Evolutionary conservation across 2,113 vertebrate genomes (phyloP).

Genomic region (Takifugu bimaculatus): DNA sequence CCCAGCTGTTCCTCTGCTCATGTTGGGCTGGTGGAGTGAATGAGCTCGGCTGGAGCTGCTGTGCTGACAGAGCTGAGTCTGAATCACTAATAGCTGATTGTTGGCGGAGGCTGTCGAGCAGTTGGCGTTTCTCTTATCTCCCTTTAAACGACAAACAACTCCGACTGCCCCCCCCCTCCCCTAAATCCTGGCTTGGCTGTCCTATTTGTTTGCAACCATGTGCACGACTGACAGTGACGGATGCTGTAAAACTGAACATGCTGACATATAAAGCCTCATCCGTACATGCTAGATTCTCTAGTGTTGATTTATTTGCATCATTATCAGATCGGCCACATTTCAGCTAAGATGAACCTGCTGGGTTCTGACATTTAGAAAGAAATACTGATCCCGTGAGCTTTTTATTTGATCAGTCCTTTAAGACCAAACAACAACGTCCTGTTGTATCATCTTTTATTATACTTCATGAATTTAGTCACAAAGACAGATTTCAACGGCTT

Average conservation of each 20-base stretch:
- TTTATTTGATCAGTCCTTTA: no score
- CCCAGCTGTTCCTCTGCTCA: constrained; percentile 48
- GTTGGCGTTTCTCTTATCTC: constrained; percentile 52
- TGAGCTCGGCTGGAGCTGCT: constrained; percentile 29
- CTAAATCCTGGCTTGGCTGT: constrained; percentile 1
- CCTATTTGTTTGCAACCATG: constrained; percentile 9
- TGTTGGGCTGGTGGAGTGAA: constrained; percentile 39
- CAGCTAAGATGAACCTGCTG: no score
- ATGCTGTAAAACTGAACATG: constrained; percentile 41
- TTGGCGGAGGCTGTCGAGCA: constrained; percentile 46
- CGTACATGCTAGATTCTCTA: not conserved
- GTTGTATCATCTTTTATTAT: no score
- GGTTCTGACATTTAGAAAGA: no score
- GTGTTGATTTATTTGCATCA: no score
- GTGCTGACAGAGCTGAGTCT: constrained; percentile 38
- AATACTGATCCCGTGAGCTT: no score
- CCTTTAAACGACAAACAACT: constrained; percentile 49
- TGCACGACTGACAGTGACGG: constrained; percentile 15
- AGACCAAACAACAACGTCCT: no score
- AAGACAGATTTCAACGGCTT: no score
- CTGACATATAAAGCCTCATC: constrained; percentile 38
- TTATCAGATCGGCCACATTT: no score
- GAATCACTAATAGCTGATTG: constrained; percentile 56
- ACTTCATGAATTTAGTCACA: no score
- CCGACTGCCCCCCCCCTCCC: not conserved